phyloP scores from a whole-genome alignment of 2,888 invertebrate genomes.

The Tromatobia lineatoria region DNA sequence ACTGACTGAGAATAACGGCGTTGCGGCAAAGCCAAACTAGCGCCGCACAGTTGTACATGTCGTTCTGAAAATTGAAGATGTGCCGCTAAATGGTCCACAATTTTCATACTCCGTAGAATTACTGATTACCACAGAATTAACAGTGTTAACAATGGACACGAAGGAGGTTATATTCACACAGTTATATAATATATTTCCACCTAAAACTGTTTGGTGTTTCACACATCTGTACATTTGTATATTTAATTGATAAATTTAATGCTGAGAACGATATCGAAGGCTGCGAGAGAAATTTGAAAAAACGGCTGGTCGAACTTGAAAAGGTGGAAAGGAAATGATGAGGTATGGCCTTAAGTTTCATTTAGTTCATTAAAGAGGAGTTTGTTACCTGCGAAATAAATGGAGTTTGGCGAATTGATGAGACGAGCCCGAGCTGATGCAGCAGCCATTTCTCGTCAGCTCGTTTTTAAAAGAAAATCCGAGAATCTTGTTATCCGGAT shows the following conservation, averaged over 20 bases:
- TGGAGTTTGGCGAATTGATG: conserved; percentile 26
- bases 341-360: background rate
- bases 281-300: background rate
- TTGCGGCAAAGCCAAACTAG: conserved; percentile 71
- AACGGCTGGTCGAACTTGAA: background rate
- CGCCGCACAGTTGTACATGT: background rate
- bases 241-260: background rate
- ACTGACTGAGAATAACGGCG: conserved; percentile 76
- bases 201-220: background rate
- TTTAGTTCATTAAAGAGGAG: background rate
- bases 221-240: background rate
- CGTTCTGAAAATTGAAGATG: conserved; percentile 15
- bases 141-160: background rate
- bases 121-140: background rate
- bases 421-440: conserved; percentile 18
- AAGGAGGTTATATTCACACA: background rate
- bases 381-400: conserved; percentile 48
- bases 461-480: conserved; percentile 1
- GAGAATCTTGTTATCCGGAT: conserved; percentile 2
- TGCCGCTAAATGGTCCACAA: background rate
- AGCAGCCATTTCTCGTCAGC: conserved; percentile 36
- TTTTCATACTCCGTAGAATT: background rate
- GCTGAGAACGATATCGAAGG: background rate
- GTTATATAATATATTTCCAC: conserved; percentile 40
- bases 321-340: background rate